phyloP scores from a whole-genome alignment of 2,888 invertebrate genomes.

The Drosophila fungiperda region DNA sequence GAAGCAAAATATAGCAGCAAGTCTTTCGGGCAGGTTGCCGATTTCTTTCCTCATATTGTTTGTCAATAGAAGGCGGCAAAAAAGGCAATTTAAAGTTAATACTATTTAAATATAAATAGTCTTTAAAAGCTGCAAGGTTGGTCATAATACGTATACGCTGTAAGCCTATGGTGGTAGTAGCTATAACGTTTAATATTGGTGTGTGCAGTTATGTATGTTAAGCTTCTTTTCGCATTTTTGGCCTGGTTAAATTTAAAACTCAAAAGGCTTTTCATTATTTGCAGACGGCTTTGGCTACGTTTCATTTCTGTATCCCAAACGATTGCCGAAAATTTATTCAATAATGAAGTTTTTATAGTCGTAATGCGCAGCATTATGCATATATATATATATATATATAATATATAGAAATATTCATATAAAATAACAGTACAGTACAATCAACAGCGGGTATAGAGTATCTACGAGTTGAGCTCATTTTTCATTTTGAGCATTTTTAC shows the following conservation, averaged over 20 bases:
- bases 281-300: not conserved
- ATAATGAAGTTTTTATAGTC: not conserved
- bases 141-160: not conserved
- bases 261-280: constrained; percentile 2
- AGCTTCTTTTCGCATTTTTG: not conserved
- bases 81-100: not conserved
- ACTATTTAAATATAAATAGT: not conserved
- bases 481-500: not conserved
- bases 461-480: constrained; percentile 6
- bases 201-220: not conserved
- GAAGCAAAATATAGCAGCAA: not conserved
- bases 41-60: constrained; percentile 19
- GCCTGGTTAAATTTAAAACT: not conserved
- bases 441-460: constrained; percentile 13
- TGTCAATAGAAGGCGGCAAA: not conserved
- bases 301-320: not conserved
- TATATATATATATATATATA: not conserved
- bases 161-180: not conserved
- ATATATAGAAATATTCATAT: not conserved
- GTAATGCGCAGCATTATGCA: not conserved
- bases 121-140: not conserved
- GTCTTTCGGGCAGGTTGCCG: constrained; percentile 17
- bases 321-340: constrained; percentile 5
- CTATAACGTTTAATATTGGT: not conserved
- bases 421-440: not conserved